Percentiles rank a stretch among this genome's conserved stretches.
Evolutionary conservation across 2,888 invertebrate genomes (phyloP).

Genomic region (Trichogramma evanescens): DNA sequence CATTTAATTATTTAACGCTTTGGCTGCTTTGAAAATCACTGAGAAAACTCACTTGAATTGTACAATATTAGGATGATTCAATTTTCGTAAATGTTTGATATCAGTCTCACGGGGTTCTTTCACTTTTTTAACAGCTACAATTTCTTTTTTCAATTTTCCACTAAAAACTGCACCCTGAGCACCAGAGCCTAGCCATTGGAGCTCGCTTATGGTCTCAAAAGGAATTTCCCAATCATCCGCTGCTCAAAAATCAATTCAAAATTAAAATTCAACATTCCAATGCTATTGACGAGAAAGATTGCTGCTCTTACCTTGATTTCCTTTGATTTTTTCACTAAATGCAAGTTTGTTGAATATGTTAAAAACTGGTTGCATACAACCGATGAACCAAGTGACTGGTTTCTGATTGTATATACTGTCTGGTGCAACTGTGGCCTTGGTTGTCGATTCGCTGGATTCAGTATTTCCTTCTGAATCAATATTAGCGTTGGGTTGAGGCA

Average conservation of each 20-base stretch:
- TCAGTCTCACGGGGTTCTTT: conserved; percentile 87
- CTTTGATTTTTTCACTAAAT: conserved; percentile 61
- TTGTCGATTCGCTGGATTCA: conserved; percentile 37
- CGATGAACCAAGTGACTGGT: conserved; percentile 67
- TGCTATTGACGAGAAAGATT: neutral
- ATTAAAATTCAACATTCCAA: neutral
- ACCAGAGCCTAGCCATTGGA: conserved; percentile 89
- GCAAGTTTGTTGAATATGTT: conserved; percentile 75
- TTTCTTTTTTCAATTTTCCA: conserved; percentile 72
- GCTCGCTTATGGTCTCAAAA: conserved; percentile 80
- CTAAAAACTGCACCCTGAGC: conserved; percentile 94
- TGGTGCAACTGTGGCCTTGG: conserved; percentile 35
- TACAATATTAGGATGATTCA: conserved; percentile 93
- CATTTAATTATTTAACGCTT: neutral
- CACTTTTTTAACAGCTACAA: conserved; percentile 95
- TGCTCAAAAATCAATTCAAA: conserved; percentile 22
- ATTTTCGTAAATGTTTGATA: conserved; percentile 81
- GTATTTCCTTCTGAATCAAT: conserved; percentile 37
- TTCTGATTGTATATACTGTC: conserved; percentile 49
- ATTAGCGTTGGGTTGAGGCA: conserved; percentile 34
- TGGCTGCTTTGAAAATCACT: neutral
- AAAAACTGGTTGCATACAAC: conserved; percentile 76
- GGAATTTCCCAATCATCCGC: conserved; percentile 91
- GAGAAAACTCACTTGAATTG: conserved; percentile 60
- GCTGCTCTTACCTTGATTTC: conserved; percentile 46